These are phyloP conservation scores for Lagopus muta DNA, from an alignment of 2,113 vertebrate genomes.

Conservation along the genomic window DNA sequence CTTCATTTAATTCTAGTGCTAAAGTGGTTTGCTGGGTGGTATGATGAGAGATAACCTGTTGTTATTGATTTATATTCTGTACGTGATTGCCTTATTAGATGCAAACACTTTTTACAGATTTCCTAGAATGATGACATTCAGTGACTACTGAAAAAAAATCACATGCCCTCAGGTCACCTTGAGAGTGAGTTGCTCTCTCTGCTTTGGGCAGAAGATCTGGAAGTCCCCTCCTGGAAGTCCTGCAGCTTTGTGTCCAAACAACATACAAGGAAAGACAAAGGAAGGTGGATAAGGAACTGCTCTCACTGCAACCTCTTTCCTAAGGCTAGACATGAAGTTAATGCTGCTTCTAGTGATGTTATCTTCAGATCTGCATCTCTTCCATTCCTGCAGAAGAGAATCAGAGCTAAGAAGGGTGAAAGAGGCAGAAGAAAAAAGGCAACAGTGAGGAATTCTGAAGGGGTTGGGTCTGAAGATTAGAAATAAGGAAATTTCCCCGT, in stretches of 20 bases:
- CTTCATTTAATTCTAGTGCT: neutral
- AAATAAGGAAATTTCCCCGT: neutral
- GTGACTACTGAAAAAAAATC: neutral
- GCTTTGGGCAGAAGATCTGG: neutral
- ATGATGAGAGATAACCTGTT: neutral
- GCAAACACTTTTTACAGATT: neutral
- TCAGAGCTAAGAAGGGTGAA: neutral
- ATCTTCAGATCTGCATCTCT: neutral
- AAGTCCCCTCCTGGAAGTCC: neutral
- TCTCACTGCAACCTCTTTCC: neutral
- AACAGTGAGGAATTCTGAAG: neutral
- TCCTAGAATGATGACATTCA: neutral
- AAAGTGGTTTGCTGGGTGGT: neutral
- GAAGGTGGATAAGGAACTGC: neutral
- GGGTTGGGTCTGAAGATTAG: neutral
- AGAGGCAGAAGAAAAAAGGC: neutral
- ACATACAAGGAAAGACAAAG: neutral
- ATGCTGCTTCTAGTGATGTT: neutral
- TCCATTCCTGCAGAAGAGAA: neutral
- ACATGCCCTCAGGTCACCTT: neutral
- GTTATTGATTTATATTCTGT: neutral
- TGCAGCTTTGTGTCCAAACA: neutral
- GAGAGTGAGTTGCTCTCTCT: neutral
- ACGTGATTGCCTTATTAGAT: neutral
- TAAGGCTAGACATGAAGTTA: neutral